These are phyloP conservation scores for Salarias fasciatus DNA, from an alignment of 2,797 vertebrate species.

Conservation along the genomic window DNA sequence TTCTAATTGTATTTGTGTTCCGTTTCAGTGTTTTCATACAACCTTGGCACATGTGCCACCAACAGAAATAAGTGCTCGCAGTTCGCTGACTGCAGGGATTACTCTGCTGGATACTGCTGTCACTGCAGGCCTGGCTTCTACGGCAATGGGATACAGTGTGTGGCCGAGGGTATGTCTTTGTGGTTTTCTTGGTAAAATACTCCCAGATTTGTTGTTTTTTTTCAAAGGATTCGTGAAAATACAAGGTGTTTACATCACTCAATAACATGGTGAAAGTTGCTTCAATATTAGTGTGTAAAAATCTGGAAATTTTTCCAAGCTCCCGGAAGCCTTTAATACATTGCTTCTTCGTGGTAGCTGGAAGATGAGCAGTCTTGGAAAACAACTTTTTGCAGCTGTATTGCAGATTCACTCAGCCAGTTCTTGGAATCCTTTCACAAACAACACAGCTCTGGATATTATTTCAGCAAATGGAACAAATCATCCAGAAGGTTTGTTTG, in stretches of 20 bases:
- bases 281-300: not conserved
- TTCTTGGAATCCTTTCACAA: not conserved
- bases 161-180: slow-evolving; percentile 87
- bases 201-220: not conserved
- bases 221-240: not conserved
- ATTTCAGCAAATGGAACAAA: not conserved
- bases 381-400: slow-evolving; percentile 2
- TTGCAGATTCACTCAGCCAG: not conserved
- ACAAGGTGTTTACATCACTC: not conserved
- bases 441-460: not conserved
- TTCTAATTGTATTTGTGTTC: slow-evolving; percentile 2
- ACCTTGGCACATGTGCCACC: slow-evolving; percentile 87
- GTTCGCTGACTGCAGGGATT: slow-evolving; percentile 90
- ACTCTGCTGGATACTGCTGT: slow-evolving; percentile 91
- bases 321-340: slow-evolving; percentile 1
- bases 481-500: not conserved
- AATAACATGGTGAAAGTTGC: not conserved
- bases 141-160: slow-evolving; percentile 93
- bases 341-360: not conserved
- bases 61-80: slow-evolving; percentile 90
- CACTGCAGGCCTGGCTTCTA: slow-evolving; percentile 92
- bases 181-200: not conserved
- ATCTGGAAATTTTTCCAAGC: too few relatives aligned
- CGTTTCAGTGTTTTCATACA: slow-evolving; percentile 91
- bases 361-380: not conserved